Evolutionary conservation across 2,113 vertebrate species (phyloP).

Genomic region (Archilochus colubris): DNA sequence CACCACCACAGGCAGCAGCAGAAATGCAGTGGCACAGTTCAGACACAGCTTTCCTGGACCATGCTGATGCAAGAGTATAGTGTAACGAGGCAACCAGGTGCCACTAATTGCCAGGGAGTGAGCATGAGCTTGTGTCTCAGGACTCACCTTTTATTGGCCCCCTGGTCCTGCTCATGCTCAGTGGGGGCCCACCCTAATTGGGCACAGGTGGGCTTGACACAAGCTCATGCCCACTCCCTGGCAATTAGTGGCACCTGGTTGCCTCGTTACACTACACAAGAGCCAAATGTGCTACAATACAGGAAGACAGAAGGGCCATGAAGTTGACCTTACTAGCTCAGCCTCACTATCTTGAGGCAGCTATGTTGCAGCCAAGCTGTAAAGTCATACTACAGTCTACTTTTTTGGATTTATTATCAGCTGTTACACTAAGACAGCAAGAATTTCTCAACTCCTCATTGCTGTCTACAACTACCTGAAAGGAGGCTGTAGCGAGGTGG

Average conservation of each 20-base stretch:
- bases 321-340: neutral
- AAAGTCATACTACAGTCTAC: neutral
- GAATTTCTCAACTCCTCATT: neutral
- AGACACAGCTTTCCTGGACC: neutral
- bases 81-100: too few species aligned
- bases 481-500: too few species aligned
- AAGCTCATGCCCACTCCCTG: too few species aligned
- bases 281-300: neutral
- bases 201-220: too few species aligned
- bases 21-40: neutral
- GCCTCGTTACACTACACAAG: too few species aligned
- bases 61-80: neutral
- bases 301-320: neutral
- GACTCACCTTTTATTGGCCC: too few species aligned
- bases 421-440: neutral
- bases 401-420: neutral
- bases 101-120: too few species aligned
- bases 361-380: neutral
- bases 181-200: too few species aligned
- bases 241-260: too few species aligned
- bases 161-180: too few species aligned
- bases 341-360: neutral
- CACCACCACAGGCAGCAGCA: accelerated
- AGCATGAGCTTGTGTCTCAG: too few species aligned
- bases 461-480: too few species aligned